Evolutionary conservation across 2,113 vertebrate species (phyloP).

Genomic region (Cygnus buccinator): DNA sequence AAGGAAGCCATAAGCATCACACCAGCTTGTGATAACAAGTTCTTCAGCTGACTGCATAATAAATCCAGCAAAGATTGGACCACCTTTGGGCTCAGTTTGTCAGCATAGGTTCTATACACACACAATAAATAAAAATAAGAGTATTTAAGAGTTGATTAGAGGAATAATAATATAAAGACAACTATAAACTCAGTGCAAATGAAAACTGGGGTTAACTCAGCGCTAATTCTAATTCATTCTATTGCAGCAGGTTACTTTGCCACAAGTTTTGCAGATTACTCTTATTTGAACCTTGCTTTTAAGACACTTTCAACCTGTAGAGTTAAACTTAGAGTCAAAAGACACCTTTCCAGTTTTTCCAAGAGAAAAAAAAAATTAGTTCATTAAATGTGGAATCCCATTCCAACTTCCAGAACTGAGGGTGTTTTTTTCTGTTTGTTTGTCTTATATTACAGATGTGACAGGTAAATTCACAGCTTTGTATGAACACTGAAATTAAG

Average conservation of each 20-base stretch:
- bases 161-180: not conserved
- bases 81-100: conserved; percentile 93
- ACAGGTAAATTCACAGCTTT: not conserved
- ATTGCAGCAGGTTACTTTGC: not conserved
- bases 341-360: not conserved
- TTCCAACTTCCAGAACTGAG: not conserved
- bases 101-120: conserved; percentile 88
- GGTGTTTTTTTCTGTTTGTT: not conserved
- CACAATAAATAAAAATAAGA: not conserved
- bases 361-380: not conserved
- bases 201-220: not conserved
- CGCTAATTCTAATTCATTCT: not conserved
- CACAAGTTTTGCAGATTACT: not conserved
- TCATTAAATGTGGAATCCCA: not conserved
- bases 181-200: not conserved
- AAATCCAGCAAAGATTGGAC: conserved; percentile 96
- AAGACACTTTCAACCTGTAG: not conserved
- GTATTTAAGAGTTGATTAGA: not conserved
- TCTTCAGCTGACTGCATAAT: conserved; percentile 96
- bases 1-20: conserved; percentile 84
- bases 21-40: conserved; percentile 91
- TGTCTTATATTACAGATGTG: not conserved
- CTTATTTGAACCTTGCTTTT: not conserved
- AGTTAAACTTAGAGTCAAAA: not conserved
- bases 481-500: not conserved